Conservation (phyloP, 2,888 invertebrate genomes). For the Ormyrus thymus region DNA sequence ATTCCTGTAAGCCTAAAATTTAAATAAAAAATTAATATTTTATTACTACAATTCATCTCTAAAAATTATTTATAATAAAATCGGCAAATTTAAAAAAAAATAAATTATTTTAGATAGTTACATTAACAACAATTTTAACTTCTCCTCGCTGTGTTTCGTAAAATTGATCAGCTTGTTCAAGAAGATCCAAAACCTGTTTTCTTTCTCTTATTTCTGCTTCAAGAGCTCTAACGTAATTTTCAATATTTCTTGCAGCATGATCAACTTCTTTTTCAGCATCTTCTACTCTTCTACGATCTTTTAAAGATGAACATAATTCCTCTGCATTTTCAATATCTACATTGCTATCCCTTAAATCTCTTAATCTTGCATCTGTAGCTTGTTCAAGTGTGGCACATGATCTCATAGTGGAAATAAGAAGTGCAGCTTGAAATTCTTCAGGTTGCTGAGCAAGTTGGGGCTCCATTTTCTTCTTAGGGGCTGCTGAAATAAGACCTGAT, state of each 20-base stretch:
- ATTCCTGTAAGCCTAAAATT: slow-evolving; percentile 91
- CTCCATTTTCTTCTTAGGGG: slow-evolving; percentile 82
- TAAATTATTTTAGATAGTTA: slow-evolving; percentile 77
- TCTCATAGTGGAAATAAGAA: slow-evolving; percentile 72
- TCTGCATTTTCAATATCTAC: slow-evolving; percentile 86
- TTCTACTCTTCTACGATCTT: slow-evolving; percentile 90
- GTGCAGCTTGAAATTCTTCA: slow-evolving; percentile 85
- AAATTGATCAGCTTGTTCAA: slow-evolving; percentile 89
- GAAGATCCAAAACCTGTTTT: slow-evolving; percentile 84
- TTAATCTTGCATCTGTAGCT: slow-evolving; percentile 71
- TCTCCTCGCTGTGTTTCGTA: slow-evolving; percentile 94
- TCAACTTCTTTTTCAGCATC: slow-evolving; percentile 93
- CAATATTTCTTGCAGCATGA: slow-evolving; percentile 86
- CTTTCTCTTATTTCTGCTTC: slow-evolving; percentile 90
- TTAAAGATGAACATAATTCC: slow-evolving; percentile 85
- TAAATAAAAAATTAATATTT: slow-evolving; percentile 30
- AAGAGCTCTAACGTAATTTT: slow-evolving; percentile 87
- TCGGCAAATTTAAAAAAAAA: background rate
- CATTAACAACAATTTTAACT: slow-evolving; percentile 96
- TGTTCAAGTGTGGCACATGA: slow-evolving; percentile 71
- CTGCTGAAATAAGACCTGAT: slow-evolving; percentile 87
- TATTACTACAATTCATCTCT: background rate
- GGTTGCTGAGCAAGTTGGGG: slow-evolving; percentile 75
- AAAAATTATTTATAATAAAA: background rate
- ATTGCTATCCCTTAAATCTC: slow-evolving; percentile 80